Base-by-base conservation (phyloP, 2,888 invertebrate genomes). In the Ceramica pisi region DNA sequence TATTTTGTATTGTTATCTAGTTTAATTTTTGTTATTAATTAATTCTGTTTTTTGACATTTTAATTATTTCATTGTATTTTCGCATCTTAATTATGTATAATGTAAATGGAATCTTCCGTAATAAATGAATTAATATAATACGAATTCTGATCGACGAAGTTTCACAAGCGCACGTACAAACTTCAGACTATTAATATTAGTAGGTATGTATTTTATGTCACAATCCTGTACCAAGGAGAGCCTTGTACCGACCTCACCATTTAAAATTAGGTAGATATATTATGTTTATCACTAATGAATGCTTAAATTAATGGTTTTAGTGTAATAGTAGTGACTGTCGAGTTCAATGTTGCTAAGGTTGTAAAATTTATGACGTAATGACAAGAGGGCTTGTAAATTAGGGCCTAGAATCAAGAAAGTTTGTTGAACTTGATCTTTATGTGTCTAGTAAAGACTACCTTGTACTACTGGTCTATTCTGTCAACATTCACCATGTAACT, bases 251-350 rank as follows among this genome's bases (percentile, higher is more conserved):
- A 48, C 55, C 44, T 71, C 56, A 23, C 31, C 53, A 46, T 75
- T 67, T 44, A 73, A 74, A 80, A 10, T 63, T 74, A 67, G 66
- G 5, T 72, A 44, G 48, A 62, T 80, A 63, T 76, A 61, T 74
- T 80, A 63, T 76, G 63, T 74, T 76, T 62, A 69, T 61, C 56
- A 71, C 71, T 84, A 84, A 85, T 85, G 76, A 84, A 81, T 71
- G 63, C 56, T 71, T 66, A 62, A 79, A 82, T 80, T 86, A 82
- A 86, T 86, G 73, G 62, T 71, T 73, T 38, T 51, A 60, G 55
- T 62, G 31, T 31, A 41, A 2, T 41, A 41, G 41, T 41, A 38
- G 35, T 31, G 41, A 31, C 65, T 48, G 53, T 35, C 10, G 16
- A 64, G 57, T 75, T 72, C 66, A 38, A 63, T 69, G 57, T 51